phyloP scores from a whole-genome alignment of 2,113 vertebrate species.

The Uria aalge region DNA sequence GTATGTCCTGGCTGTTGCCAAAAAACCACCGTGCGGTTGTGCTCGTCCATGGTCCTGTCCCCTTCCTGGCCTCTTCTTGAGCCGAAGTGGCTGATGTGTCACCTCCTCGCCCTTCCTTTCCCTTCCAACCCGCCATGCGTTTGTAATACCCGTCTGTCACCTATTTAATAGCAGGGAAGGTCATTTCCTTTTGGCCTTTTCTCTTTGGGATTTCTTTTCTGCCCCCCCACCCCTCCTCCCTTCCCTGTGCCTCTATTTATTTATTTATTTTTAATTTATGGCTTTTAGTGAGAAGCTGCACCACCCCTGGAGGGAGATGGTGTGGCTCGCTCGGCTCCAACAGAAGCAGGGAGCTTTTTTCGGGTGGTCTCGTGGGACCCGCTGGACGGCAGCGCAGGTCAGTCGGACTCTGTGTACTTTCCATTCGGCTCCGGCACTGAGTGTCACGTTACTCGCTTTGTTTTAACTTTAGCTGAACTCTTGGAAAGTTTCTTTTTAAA shows the following conservation, averaged over 20 bases:
- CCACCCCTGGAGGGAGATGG: not conserved
- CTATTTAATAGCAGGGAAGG: not conserved
- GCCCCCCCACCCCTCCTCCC: not conserved
- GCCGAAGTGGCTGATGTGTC: not conserved
- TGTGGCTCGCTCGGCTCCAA: not conserved
- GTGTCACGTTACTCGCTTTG: constrained; percentile 35
- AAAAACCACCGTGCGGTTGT: accelerated
- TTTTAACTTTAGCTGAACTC: constrained; percentile 41
- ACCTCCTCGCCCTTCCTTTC: not conserved
- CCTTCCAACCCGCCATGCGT: not conserved
- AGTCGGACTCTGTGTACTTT: constrained; percentile 23
- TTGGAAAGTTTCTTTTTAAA: constrained; percentile 28
- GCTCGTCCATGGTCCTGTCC: accelerated
- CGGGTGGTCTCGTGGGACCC: not conserved
- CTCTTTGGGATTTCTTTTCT: not conserved
- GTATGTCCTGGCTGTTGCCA: not conserved
- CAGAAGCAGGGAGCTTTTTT: not conserved
- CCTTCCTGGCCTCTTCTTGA: not conserved
- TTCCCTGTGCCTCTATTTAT: not conserved
- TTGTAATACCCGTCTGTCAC: not conserved
- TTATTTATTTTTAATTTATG: not conserved
- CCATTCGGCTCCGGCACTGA: not conserved
- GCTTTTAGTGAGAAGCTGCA: not conserved
- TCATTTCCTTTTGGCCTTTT: constrained; percentile 1
- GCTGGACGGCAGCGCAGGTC: not conserved